Evolutionary conservation across 2,113 vertebrate species (phyloP).

Genomic region (Ptilonorhynchus violaceus): DNA sequence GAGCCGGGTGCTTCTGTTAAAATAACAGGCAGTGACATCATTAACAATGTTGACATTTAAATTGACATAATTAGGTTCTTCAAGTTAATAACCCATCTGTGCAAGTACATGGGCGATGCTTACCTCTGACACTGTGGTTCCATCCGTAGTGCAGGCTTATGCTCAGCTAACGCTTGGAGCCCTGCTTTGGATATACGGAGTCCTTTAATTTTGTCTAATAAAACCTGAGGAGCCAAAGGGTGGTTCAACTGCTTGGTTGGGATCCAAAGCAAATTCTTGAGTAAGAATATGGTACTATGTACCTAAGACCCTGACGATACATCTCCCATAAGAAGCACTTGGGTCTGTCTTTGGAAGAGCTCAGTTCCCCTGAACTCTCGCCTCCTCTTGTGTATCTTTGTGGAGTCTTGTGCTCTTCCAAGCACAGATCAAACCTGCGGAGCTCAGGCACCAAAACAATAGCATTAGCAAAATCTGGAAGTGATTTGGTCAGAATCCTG

Average conservation of each 20-base stretch:
- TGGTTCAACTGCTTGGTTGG: not conserved
- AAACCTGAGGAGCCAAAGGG: not conserved
- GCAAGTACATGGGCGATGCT: not conserved
- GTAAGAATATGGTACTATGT: not conserved
- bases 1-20: not conserved
- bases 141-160: not conserved
- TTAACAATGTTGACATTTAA: slow-evolving; percentile 34
- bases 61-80: slow-evolving; percentile 16
- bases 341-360: not conserved
- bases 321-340: fast-evolving
- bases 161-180: not conserved
- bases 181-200: not conserved
- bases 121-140: not conserved
- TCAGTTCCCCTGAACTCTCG: not conserved
- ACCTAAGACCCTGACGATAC: not conserved
- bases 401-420: not conserved
- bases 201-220: not conserved
- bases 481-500: not conserved
- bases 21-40: slow-evolving; percentile 23
- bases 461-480: not conserved
- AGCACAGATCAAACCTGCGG: not conserved
- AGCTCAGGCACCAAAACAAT: not conserved
- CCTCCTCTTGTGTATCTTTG: not conserved
- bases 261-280: not conserved
- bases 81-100: slow-evolving; percentile 39